Conservation (phyloP, 1,140 invertebrate genomes). For the Drosophila obscura region DNA sequence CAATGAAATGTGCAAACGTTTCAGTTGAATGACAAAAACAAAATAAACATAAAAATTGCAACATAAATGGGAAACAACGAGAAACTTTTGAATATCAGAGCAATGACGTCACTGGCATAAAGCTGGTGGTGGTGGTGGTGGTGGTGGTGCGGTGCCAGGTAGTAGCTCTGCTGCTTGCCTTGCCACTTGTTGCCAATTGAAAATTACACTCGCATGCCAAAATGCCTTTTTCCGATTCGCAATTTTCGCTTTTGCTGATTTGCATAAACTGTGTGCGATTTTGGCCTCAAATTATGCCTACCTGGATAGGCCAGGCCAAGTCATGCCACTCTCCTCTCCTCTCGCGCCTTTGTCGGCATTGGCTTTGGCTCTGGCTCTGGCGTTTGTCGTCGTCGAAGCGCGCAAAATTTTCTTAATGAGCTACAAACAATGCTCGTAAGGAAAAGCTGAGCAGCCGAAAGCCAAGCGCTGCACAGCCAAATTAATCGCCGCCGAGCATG, state of each 20-base stretch:
- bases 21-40: constrained; percentile 50
- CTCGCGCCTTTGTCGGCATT: constrained; percentile 62
- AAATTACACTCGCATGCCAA: constrained; percentile 58
- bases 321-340: too few species aligned
- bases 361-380: background rate
- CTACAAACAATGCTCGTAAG: constrained; percentile 67
- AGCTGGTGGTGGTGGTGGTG: too few species aligned
- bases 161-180: constrained; percentile 58
- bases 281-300: constrained; percentile 64
- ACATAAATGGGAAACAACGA: constrained; percentile 3
- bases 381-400: constrained; percentile 63
- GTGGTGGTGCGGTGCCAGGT: background rate
- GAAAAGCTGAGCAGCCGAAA: constrained; percentile 1
- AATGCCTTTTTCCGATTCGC: constrained; percentile 52
- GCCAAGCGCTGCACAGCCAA: constrained; percentile 27
- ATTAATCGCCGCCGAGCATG: constrained; percentile 70
- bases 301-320: too few species aligned
- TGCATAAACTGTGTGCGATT: constrained; percentile 71
- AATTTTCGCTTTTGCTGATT: constrained; percentile 43
- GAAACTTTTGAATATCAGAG: constrained; percentile 35
- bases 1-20: constrained; percentile 68
- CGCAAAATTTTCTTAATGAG: constrained; percentile 77
- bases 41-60: background rate
- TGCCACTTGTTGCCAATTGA: constrained; percentile 59
- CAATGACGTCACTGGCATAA: constrained; percentile 50